Evolutionary conservation across 2,113 vertebrate species (phyloP), one percentile per base, ranked within the genome.

Genomic region (Circaetus cinerascens): DNA sequence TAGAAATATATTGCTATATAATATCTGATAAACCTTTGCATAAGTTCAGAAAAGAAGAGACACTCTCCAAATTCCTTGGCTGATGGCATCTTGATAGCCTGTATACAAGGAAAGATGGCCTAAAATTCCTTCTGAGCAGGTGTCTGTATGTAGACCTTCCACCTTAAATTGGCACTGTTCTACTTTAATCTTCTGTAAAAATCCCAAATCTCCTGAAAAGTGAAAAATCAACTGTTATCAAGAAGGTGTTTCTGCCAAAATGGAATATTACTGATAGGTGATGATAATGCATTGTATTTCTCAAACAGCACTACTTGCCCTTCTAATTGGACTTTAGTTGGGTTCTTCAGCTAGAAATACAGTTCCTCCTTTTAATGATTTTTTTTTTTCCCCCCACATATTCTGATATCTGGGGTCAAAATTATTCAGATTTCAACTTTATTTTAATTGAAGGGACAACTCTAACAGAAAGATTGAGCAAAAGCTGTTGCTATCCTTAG

Each of bases 381-480:
- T n/a, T n/a, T n/a, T n/a, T n/a, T n/a, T n/a, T n/a, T n/a, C 6
- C 15, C 27, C 51, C 20, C 4, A 5, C 7, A 1, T 63, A 19
- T 23, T 87, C 38, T 80, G 13, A 25, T 71, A n/a, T 1, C 11
- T 40, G 30, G 18, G 40, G 10, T 63, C 23, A 67, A 53, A 79
- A 36, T 3, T 82, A 5, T 57, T n/a, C 20, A 53, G 27, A 17
- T 72, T 48, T 63, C 4, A 0, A 10, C 62, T 72, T 77, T 77
- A 25, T 80, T 90, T 88, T 75, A 76, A 46, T 23, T 60, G 34
- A 57, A 77, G 34, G 29, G 15, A 34, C 19, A 66, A 22, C 5
- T 71, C 10, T 76, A 48, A 43, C 5, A 27, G 27, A 79, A 75
- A 72, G 15, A 50, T n/a, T 48, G 20, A 71, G 13, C 4, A 38